phyloP scores from a whole-genome alignment of 2,113 vertebrate species.

The Muntiacus reevesi region DNA sequence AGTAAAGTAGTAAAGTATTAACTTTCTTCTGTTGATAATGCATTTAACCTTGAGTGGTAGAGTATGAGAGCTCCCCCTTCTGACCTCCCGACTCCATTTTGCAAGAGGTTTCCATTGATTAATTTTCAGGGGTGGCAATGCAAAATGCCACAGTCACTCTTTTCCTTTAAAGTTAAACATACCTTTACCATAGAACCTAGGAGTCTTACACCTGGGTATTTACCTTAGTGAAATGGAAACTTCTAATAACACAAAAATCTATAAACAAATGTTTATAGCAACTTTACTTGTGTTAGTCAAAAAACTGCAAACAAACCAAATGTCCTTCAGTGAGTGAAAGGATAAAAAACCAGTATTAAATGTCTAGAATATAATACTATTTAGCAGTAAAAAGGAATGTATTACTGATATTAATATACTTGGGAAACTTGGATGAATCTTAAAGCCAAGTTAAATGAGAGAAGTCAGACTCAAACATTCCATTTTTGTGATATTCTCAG shows the following conservation, averaged over 20 bases:
- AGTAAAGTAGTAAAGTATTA: not conserved
- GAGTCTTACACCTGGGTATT: not conserved
- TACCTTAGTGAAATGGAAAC: not conserved
- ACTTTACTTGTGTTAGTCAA: not conserved
- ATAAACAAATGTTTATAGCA: not conserved
- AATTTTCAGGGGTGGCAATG: not conserved
- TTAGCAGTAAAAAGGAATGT: not conserved
- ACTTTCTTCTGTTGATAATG: not conserved
- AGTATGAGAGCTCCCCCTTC: not conserved
- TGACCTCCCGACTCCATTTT: not conserved
- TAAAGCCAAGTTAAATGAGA: not conserved
- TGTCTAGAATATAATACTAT: not conserved
- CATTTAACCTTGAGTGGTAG: not conserved
- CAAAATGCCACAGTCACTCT: not conserved
- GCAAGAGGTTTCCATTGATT: not conserved
- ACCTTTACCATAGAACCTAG: not conserved
- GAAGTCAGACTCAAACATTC: not conserved
- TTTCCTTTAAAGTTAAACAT: not conserved
- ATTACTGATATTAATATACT: not conserved
- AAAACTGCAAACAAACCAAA: not conserved
- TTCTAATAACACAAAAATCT: not conserved
- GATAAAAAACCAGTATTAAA: not conserved
- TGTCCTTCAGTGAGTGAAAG: not conserved
- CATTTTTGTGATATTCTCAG: not conserved
- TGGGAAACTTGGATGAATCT: not conserved